Evolutionary conservation across 2,888 invertebrate species (phyloP).

Genomic region (Cryptocheilus praepositus): DNA sequence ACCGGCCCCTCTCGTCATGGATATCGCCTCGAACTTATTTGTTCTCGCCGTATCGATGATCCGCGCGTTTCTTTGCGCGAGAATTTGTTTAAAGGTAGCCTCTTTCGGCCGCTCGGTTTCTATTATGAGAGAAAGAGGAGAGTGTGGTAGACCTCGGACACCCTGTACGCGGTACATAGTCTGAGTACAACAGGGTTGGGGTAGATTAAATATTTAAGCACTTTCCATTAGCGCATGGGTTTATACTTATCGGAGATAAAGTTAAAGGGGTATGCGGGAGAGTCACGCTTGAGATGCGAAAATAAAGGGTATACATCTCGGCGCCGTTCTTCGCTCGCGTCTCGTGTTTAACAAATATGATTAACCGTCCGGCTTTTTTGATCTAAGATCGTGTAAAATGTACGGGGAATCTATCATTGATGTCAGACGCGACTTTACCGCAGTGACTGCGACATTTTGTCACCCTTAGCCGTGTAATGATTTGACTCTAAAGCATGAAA

Average conservation of each 20-base stretch:
- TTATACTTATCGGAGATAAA: slow-evolving; percentile 68
- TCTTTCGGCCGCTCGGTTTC: too few relatives aligned
- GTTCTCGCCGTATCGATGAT: background rate
- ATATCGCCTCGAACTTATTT: background rate
- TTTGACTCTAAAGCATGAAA: too few relatives aligned
- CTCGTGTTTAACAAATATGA: slow-evolving; percentile 2
- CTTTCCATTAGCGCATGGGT: slow-evolving; percentile 71
- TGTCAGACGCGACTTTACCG: slow-evolving; percentile 9
- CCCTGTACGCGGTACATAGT: slow-evolving; percentile 20
- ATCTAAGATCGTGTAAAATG: too few relatives aligned
- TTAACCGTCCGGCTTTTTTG: background rate
- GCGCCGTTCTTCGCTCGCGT: background rate
- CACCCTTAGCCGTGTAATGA: too few relatives aligned
- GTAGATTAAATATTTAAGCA: slow-evolving; percentile 68
- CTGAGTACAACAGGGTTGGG: slow-evolving; percentile 41
- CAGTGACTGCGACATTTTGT: too few relatives aligned
- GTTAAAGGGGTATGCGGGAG: slow-evolving; percentile 64
- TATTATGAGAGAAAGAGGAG: background rate
- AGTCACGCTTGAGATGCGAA: slow-evolving; percentile 47
- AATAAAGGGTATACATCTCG: slow-evolving; percentile 36
- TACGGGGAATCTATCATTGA: too few relatives aligned
- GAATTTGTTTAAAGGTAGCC: background rate
- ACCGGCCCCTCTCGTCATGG: background rate
- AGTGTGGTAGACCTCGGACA: slow-evolving; percentile 16
- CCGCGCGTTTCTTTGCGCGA: background rate